phyloP scores from a whole-genome alignment of 2,113 vertebrate species.

The Pungitius pungitius region DNA sequence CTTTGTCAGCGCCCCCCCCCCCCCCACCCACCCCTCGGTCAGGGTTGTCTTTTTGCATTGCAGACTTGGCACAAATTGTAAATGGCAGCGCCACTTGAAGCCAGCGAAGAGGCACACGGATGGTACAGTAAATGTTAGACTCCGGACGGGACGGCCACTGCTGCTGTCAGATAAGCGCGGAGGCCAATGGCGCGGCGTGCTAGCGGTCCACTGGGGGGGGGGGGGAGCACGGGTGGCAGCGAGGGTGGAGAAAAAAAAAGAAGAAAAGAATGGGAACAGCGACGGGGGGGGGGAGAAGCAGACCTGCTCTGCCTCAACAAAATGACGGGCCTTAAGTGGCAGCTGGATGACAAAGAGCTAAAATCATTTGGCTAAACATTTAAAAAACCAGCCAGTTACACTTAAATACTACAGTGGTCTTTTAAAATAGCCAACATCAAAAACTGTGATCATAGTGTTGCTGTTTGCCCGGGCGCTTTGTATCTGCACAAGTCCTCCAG shows the following conservation, averaged over 20 bases:
- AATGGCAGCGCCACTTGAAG: constrained; percentile 68
- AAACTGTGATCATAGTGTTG: constrained; percentile 13
- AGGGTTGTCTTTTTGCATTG: constrained; percentile 67
- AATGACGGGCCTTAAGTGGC: constrained; percentile 17
- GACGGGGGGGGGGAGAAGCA: constrained; percentile 25
- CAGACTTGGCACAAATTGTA: constrained; percentile 63
- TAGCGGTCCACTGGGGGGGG: constrained; percentile 61
- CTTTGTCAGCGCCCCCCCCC: constrained; percentile 60
- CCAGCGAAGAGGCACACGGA: constrained; percentile 49
- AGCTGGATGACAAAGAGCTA: constrained; percentile 7
- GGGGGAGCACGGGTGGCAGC: constrained; percentile 65
- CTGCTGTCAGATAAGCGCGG: constrained; percentile 72
- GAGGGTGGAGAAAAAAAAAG: constrained; percentile 30
- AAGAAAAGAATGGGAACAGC: constrained; percentile 23
- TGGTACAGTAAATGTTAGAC: constrained; percentile 73
- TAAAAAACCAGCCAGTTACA: neutral
- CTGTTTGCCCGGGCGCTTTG: constrained; percentile 9
- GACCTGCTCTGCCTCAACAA: neutral
- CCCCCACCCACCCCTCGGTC: constrained; percentile 30
- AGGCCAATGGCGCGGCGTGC: constrained; percentile 47
- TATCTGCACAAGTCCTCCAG: constrained; percentile 30
- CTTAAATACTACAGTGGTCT: neutral
- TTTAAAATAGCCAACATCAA: constrained; percentile 4
- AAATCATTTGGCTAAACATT: constrained; percentile 14
- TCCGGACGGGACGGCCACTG: constrained; percentile 65